Conservation (phyloP, 1,140 invertebrate species). For the Triops cancriformis region DNA sequence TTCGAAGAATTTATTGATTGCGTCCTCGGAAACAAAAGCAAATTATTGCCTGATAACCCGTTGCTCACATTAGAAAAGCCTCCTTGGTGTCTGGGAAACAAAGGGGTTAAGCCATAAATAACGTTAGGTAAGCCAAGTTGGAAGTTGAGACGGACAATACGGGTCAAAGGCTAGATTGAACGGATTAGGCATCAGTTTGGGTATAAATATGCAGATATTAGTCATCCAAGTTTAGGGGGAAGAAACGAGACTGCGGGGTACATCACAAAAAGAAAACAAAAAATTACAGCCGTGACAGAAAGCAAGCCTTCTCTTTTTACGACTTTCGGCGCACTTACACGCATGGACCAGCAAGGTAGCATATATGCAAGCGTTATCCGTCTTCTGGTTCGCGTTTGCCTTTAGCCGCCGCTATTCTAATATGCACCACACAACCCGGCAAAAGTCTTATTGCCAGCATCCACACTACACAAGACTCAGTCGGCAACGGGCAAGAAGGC, state of each 20-base stretch:
- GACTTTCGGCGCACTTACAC: slow-evolving; percentile 5
- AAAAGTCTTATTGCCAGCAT: background rate
- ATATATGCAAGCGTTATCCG: slow-evolving; percentile 9
- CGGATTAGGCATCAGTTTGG: background rate
- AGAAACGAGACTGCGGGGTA: background rate
- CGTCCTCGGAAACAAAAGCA: background rate
- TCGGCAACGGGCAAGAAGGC: slow-evolving; percentile 3
- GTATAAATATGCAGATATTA: slow-evolving; percentile 11
- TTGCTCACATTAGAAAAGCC: background rate
- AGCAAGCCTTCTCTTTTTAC: slow-evolving; percentile 9
- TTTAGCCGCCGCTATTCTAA: slow-evolving; percentile 6
- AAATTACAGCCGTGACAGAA: slow-evolving; percentile 10
- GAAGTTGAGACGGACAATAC: slow-evolving; percentile 5
- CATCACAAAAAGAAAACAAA: background rate
- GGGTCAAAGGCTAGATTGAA: slow-evolving; percentile 1
- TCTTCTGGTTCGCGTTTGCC: background rate
- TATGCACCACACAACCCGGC: background rate
- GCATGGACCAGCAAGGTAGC: background rate
- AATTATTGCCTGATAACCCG: background rate
- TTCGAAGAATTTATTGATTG: background rate
- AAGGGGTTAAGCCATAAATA: slow-evolving; percentile 7
- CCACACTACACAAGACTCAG: background rate
- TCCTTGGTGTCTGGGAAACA: background rate
- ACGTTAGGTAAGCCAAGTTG: background rate
- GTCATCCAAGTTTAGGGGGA: background rate